Conservation (phyloP, 1,140 invertebrate genomes). For the Listronotus oregonensis region DNA sequence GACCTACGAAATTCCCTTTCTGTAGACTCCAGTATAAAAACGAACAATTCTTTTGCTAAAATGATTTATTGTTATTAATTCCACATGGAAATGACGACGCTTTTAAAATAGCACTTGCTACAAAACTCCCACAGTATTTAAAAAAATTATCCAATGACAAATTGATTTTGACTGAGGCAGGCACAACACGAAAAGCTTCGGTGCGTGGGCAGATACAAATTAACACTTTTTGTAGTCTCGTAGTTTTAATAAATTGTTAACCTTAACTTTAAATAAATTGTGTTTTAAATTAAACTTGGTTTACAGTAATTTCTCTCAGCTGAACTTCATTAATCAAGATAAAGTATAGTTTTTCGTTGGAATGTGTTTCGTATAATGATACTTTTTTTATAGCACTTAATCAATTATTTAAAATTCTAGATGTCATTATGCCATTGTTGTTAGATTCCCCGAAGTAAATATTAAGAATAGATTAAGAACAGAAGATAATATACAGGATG, state of each 20-base stretch:
- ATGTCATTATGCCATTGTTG: too few relatives aligned
- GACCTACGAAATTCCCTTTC: too few relatives aligned
- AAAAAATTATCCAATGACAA: constrained; percentile 8
- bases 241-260: constrained; percentile 26
- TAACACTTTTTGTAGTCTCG: constrained; percentile 23
- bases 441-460: too few relatives aligned
- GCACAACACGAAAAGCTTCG: constrained; percentile 11
- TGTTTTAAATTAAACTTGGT: constrained; percentile 15
- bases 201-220: constrained; percentile 23
- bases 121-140: neutral
- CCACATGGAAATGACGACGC: neutral
- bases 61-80: too few relatives aligned
- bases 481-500: too few relatives aligned
- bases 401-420: too few relatives aligned
- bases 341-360: constrained; percentile 6
- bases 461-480: too few relatives aligned
- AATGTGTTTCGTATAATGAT: constrained; percentile 10
- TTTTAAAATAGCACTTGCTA: too few relatives aligned
- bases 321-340: constrained; percentile 21
- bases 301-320: constrained; percentile 21
- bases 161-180: constrained; percentile 18
- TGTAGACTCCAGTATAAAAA: too few relatives aligned
- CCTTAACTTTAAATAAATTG: constrained; percentile 20
- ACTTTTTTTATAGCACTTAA: constrained; percentile 8
- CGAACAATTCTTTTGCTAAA: too few relatives aligned